Conservation (phyloP, 37 sponge, comb jelly and placozoan genomes). For the Beroe ovata region DNA sequence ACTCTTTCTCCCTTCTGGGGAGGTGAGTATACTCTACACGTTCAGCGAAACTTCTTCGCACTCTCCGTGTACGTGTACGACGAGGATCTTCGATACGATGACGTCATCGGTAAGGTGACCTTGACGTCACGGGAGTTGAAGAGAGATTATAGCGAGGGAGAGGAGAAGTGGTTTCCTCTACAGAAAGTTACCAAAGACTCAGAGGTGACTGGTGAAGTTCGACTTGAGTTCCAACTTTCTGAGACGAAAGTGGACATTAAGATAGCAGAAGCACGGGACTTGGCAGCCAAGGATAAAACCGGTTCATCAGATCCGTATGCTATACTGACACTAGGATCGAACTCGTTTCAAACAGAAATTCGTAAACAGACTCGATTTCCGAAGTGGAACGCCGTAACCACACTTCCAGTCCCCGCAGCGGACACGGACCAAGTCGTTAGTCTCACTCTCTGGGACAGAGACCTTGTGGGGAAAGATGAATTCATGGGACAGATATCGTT, state of each 20-base stretch:
- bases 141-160: slow-evolving; percentile 11
- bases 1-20: slow-evolving; percentile 88
- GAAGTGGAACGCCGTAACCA: slow-evolving; percentile 42
- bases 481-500: slow-evolving; percentile 30
- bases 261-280: slow-evolving; percentile 70
- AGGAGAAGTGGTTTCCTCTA: slow-evolving; percentile 16
- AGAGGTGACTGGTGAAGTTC: slow-evolving; percentile 34
- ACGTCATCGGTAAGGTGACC: slow-evolving; percentile 53
- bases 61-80: slow-evolving; percentile 80
- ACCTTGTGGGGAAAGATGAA: slow-evolving; percentile 37
- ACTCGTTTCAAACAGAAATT: slow-evolving; percentile 26
- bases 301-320: slow-evolving; percentile 79
- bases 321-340: slow-evolving; percentile 33
- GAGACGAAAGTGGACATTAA: slow-evolving; percentile 41
- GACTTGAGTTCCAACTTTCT: slow-evolving; percentile 25
- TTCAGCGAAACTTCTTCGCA: slow-evolving; percentile 78
- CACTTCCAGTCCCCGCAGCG: slow-evolving; percentile 5
- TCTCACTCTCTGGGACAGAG: slow-evolving; percentile 45
- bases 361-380: slow-evolving; percentile 43
- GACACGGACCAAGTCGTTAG: background rate
- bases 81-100: slow-evolving; percentile 69
- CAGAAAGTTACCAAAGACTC: slow-evolving; percentile 48
- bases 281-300: slow-evolving; percentile 75
- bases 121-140: slow-evolving; percentile 14
- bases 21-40: slow-evolving; percentile 85